Percentiles rank a stretch among this genome's conserved stretches.
Evolutionary conservation across 2,113 vertebrate species (phyloP).

Genomic region (Odocoileus hemionus): DNA sequence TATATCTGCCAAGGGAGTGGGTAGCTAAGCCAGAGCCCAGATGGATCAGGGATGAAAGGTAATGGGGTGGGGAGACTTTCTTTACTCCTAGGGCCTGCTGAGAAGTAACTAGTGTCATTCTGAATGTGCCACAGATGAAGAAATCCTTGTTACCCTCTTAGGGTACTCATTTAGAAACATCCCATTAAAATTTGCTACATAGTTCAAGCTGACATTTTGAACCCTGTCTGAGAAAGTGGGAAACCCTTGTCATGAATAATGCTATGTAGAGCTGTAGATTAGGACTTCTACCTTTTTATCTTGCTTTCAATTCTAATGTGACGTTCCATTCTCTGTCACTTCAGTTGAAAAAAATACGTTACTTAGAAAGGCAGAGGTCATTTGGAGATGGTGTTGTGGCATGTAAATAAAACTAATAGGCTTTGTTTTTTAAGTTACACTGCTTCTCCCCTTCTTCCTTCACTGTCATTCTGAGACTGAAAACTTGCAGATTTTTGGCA

Average conservation of each 20-base stretch:
- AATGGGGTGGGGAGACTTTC: neutral
- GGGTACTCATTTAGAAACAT: constrained; percentile 18
- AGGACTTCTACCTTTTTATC: constrained; percentile 43
- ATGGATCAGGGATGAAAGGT: constrained; percentile 2
- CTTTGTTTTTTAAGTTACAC: constrained; percentile 40
- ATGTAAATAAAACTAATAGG: constrained; percentile 40
- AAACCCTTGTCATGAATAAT: constrained; percentile 38
- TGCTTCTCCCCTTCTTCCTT: neutral
- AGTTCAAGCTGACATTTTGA: constrained; percentile 55
- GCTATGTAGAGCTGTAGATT: constrained; percentile 9
- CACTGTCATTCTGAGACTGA: neutral
- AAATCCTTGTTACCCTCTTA: neutral
- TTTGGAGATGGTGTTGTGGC: constrained; percentile 6
- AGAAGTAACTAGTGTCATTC: neutral
- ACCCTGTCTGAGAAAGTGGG: constrained; percentile 18
- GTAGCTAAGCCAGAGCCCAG: neutral
- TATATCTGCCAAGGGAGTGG: neutral
- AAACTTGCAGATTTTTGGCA: neutral
- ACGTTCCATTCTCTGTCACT: constrained; percentile 38
- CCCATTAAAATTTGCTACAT: constrained; percentile 33
- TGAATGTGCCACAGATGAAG: neutral
- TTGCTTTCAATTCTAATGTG: constrained; percentile 40
- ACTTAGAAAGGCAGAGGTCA: constrained; percentile 54
- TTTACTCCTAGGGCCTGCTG: neutral
- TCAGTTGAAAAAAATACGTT: constrained; percentile 31